Base-by-base conservation (phyloP, 2,888 invertebrate genomes). In the Lithophane semibrunnea region DNA sequence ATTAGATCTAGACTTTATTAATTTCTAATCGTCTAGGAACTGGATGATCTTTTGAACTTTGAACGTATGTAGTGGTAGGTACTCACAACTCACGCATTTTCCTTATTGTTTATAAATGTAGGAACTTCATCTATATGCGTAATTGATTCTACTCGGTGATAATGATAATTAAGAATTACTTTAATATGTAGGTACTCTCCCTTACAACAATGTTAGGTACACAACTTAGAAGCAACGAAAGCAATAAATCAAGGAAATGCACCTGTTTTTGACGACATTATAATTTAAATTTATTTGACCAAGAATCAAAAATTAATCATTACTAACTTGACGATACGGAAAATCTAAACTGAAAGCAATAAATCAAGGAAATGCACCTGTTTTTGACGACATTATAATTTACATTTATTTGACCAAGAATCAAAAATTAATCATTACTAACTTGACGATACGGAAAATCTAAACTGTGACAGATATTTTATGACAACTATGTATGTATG, bases 21-120 rank as follows among this genome's bases (percentile, higher is more conserved):
- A 71, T 76, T 76, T 56, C 21, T 71, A 69, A 69, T 75, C n/a
- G 24, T 29, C 16, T 78, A 10, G 24, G 18, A 21, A 49, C 49
- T 24, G 18, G 8, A 37, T 65, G 21, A 37, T 52, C 49, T 74
- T 37, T 16, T 70, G 69, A 75, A 61, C 80, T 80, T 75, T 75
- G 47, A 52, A 52, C 12, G n/a, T 65, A 67, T 56, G 65, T 18
- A 21, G 47, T 66, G 18, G 12, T 12, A 47, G 12, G 4, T 21
- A 54, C 12, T 56, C 49, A 56, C 12, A 18, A 54, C 9, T 56
- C 49, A 56, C 12, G n/a, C 65, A 60, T 75, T 79, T 80, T 80
- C 80, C 78, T 73, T 56, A 18, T 44, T 66, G 44, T 60, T 54
- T 54, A n/a, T 54, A 29, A 37, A 44, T 61, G 21, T n/a, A n/a